Conservation (phyloP, 2,113 vertebrate genomes). For the Ptychochromis oligacanthus region DNA sequence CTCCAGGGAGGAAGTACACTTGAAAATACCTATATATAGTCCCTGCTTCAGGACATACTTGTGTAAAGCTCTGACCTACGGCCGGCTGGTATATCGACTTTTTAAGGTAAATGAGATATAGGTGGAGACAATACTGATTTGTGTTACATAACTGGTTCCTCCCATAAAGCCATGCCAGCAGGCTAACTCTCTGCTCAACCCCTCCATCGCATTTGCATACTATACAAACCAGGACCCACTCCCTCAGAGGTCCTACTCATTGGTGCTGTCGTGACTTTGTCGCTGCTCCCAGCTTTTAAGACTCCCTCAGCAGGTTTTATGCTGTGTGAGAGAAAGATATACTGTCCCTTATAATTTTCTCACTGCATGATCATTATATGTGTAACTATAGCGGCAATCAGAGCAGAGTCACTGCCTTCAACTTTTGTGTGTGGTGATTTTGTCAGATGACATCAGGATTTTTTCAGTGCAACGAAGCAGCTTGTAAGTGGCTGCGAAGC, state of each 20-base stretch:
- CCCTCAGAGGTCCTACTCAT: neutral
- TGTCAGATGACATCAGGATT: neutral
- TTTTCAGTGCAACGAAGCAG: neutral
- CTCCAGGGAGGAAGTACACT: slow-evolving; percentile 21
- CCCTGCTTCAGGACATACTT: slow-evolving; percentile 24
- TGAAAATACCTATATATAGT: slow-evolving; percentile 38
- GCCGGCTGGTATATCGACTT: no score
- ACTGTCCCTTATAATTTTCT: neutral
- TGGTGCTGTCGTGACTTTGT: no score
- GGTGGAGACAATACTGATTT: no score
- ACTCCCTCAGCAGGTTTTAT: neutral
- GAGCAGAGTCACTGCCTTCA: neutral
- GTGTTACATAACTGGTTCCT: no score
- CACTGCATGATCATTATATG: neutral
- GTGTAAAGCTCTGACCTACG: slow-evolving; percentile 13
- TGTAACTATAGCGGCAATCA: neutral
- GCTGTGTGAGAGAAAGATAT: neutral
- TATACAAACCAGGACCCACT: neutral
- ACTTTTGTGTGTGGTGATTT: neutral
- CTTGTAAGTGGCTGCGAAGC: neutral
- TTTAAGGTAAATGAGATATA: no score
- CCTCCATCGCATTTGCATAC: no score
- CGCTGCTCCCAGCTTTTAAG: neutral
- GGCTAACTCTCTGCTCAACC: no score
- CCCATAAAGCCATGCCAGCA: no score